Evolutionary conservation across 92 coral and sea anemone species (phyloP).

Genomic region (Bergia puertoricense): DNA sequence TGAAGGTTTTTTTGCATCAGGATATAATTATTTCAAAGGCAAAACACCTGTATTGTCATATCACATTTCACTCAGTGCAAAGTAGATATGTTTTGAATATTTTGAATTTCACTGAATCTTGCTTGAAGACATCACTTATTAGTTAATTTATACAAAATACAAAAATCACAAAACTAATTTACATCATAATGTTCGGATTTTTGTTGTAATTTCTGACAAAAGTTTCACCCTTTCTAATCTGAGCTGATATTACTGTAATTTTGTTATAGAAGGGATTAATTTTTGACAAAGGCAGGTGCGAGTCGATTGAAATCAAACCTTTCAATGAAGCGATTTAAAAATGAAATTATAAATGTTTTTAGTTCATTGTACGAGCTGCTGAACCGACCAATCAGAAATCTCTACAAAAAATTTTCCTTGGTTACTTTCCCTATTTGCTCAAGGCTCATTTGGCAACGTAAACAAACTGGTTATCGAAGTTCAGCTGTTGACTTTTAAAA

Average conservation of each 20-base stretch:
- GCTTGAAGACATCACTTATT: too few relatives aligned
- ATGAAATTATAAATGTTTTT: neutral
- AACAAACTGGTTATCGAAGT: constrained; percentile 20
- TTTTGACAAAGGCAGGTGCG: neutral
- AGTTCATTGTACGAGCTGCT: neutral
- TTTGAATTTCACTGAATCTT: neutral
- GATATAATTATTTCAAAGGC: neutral
- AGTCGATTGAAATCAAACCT: neutral
- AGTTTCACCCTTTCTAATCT: neutral
- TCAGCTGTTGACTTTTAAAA: neutral
- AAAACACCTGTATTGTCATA: too few relatives aligned
- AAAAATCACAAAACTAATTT: neutral
- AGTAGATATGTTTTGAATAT: neutral
- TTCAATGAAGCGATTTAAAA: neutral
- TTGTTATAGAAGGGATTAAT: neutral
- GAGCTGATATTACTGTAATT: neutral
- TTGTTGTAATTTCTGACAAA: neutral
- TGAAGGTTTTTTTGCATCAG: too few relatives aligned
- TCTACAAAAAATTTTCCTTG: neutral
- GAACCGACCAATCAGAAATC: constrained; percentile 22
- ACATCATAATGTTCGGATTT: neutral
- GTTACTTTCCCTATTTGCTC: neutral
- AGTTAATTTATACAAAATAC: too few relatives aligned
- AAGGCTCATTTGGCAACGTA: neutral
- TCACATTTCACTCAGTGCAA: neutral